Evolutionary conservation across 2,888 invertebrate species (phyloP), one percentile per base, ranked within the genome.

Genomic region (Eledona agricola): DNA sequence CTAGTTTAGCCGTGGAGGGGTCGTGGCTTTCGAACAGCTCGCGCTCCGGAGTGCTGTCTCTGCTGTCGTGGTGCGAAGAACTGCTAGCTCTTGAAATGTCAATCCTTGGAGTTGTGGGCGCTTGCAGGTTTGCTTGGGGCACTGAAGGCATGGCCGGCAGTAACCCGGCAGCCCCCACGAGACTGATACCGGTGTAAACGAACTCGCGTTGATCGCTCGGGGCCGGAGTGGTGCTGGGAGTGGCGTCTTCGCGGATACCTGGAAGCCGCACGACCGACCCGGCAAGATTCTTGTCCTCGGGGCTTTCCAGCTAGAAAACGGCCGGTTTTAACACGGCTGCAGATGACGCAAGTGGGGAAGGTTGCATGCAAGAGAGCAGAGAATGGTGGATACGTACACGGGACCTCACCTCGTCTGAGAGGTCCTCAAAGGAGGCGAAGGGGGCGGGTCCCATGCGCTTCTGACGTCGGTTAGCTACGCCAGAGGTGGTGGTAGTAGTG

Each of bases 371-470:
- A 46, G 42, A 47, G 32, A 23, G 10, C 20, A 32, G n/a, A 17
- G 23, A 31, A 29, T 37, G 37, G 26, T 35, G 4, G 29, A 79
- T 82, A 83, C 82, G 77, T 82, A 83, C 82, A 74, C 81, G 79
- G 58, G 79, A 77, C 73, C 81, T 85, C 78, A 88, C 84, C 82
- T 90, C 90, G 79, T 91, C 90, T 71, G 89, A 89, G 76, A 86
- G 83, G 82, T 91, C 91, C 82, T 94, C 94, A 80, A 94, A 92
- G 70, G 93, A 94, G 75, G 94, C 94, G 78, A 94, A 90, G 73
- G 94, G 94, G 72, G 94, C 94, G 74, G 93, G 92, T 74, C 93
- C 93, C 81, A 90, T 88, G 78, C 90, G 88, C 80, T 86, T 84
- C 80, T 89, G 89, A 52, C 69, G 69, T 56, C 72, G 66, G 61